A percentile compares a stretch with the other conserved stretches of the same genome.
These are phyloP conservation scores for Scrobipalpa atriplicella DNA, from an alignment of 2,888 invertebrate species.

Conservation along the genomic window DNA sequence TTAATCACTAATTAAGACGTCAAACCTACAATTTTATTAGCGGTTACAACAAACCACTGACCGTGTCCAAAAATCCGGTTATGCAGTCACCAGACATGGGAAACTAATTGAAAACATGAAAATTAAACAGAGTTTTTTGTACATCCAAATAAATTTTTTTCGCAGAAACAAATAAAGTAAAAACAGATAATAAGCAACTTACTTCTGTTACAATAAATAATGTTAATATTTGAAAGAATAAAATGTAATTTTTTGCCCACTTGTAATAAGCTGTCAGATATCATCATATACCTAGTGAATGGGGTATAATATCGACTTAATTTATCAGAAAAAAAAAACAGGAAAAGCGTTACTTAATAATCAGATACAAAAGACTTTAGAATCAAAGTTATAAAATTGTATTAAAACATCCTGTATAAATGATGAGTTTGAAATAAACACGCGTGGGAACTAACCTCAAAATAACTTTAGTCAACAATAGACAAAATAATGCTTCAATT, in stretches of 20 bases:
- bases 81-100: constrained; percentile 24
- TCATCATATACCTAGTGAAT: no score
- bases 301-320: no score
- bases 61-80: constrained; percentile 28
- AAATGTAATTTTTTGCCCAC: no score
- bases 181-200: no score
- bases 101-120: constrained; percentile 27
- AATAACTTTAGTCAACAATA: constrained; percentile 22
- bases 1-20: constrained; percentile 19
- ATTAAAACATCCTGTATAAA: constrained; percentile 4
- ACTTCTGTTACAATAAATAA: no score
- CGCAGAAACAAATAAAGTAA: no score
- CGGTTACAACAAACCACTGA: constrained; percentile 24
- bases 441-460: constrained; percentile 28
- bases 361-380: no score
- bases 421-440: constrained; percentile 10
- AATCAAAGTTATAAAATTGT: not conserved
- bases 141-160: not conserved
- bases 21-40: constrained; percentile 19
- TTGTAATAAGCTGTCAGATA: no score
- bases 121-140: not conserved
- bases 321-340: no score
- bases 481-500: constrained; percentile 13
- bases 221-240: no score
- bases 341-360: no score